These are phyloP conservation scores for Stichopus horrens DNA, from an alignment of 53 echinoderm and acorn worm genomes.

Conservation along the genomic window DNA sequence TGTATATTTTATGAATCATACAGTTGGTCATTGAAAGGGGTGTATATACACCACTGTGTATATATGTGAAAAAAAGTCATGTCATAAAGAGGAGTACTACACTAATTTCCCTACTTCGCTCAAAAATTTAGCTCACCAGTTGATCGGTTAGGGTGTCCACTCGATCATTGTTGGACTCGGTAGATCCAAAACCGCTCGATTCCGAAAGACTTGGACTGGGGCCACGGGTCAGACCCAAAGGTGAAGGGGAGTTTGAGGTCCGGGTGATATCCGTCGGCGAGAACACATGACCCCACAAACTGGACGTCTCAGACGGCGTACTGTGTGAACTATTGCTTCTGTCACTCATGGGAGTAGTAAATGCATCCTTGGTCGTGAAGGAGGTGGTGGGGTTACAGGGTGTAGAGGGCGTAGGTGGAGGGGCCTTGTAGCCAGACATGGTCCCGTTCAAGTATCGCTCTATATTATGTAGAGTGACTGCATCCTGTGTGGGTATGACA, in stretches of 20 bases:
- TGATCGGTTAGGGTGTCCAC: constrained; percentile 74
- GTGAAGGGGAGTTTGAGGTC: constrained; percentile 26
- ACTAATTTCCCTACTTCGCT: too few species aligned
- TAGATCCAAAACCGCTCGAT: constrained; percentile 89
- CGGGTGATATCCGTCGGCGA: constrained; percentile 65
- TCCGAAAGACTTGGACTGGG: constrained; percentile 92
- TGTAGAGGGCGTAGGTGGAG: constrained; percentile 20
- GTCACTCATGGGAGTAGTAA: constrained; percentile 17
- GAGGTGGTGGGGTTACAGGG: constrained; percentile 23
- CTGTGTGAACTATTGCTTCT: constrained; percentile 62
- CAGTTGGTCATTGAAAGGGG: too few species aligned
- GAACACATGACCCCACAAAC: constrained; percentile 87
- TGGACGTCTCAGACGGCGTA: constrained; percentile 62
- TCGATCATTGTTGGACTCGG: constrained; percentile 69
- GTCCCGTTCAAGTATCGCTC: constrained; percentile 88
- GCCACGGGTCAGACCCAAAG: constrained; percentile 53
- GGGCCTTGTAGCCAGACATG: constrained; percentile 44
- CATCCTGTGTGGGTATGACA: constrained; percentile 49
- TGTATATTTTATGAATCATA: too few species aligned
- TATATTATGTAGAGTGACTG: constrained; percentile 88
- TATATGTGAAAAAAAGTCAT: too few species aligned
- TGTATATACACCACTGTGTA: too few species aligned
- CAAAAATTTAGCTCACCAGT: constrained; percentile 64
- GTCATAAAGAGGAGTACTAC: too few species aligned
- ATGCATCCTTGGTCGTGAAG: constrained; percentile 25